Evolutionary conservation across 2,113 vertebrate species (phyloP), one percentile per base, ranked within the genome.

Genomic region (Mesocricetus auratus): DNA sequence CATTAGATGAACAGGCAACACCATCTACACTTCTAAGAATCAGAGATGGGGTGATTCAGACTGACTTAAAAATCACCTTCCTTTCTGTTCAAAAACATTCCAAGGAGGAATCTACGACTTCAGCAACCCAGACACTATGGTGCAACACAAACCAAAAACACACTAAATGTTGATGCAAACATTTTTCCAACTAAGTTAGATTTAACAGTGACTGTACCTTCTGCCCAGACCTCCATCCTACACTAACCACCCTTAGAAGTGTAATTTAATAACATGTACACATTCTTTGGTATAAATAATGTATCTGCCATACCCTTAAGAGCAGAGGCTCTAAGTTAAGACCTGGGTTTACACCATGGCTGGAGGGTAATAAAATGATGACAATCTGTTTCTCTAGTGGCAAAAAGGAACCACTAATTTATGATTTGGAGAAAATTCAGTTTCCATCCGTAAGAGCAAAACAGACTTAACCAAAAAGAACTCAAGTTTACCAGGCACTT

Each of bases 401-500:
- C 89, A 94, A n/a, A 94, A 66, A 90, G 24, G 26, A 88, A 92
- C 66, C n/a, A 83, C 58, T 53, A 75, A 87, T 16, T 88, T 39
- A 31, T n/a, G 24, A 77, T 78, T 86, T 74, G 62, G 64, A 79
- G 75, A 85, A 89, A 92, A 90, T 87, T 87, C 50, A 82, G 13
- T 73, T 95, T 66, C 89, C 85, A 96, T 69, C 5, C 36, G 11
- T 53, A 60, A 82, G 68, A 45, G 77, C 31, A 82, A 88, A 83
- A 88, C 22, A 88, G 3, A 90, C 12, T 97, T 96, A 56, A 96
- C 47, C 91, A 90, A 86, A 91, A 97, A 95, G 42, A 98, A 95
- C 88, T 93, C 88, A 47, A 47, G 92, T 98, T 99, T 99, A 99
- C 99, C 99, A 98, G 98, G 98, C 90, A 98, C 92, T 97, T 98